phyloP scores from a whole-genome alignment of 2,113 vertebrate species.

The Chaetodon auriga region DNA sequence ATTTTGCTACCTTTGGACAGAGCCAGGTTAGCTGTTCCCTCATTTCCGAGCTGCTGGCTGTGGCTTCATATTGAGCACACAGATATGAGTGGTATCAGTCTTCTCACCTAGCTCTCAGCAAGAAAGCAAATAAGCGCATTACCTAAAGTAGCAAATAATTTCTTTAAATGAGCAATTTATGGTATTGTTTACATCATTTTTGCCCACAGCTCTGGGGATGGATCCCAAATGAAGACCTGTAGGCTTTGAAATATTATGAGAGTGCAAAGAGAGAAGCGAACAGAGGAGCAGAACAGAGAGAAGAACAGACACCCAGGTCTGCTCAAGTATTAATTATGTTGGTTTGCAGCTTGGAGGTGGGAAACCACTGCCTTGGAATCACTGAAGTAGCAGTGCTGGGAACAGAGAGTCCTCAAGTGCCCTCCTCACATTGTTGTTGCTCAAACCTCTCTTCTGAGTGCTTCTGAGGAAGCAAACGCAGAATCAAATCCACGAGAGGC shows the following conservation, averaged over 20 bases:
- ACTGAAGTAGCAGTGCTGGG: slow-evolving; percentile 40
- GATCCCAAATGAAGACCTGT: slow-evolving; percentile 22
- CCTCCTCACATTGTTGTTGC: slow-evolving; percentile 8
- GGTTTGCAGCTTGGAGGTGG: slow-evolving; percentile 51
- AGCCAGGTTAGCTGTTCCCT: background rate
- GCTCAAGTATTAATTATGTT: slow-evolving; percentile 64
- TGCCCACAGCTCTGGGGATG: slow-evolving; percentile 18
- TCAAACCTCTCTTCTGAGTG: slow-evolving; percentile 13
- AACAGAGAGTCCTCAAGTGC: slow-evolving; percentile 59
- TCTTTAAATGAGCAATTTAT: slow-evolving; percentile 28
- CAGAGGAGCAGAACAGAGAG: slow-evolving; percentile 30
- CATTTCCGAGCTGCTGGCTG: background rate
- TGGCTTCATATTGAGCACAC: background rate
- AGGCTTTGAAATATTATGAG: slow-evolving; percentile 30
- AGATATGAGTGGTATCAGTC: background rate
- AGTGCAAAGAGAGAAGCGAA: slow-evolving; percentile 19
- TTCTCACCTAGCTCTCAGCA: background rate
- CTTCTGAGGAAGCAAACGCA: slow-evolving; percentile 51
- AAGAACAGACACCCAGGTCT: slow-evolving; percentile 41
- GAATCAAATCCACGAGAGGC: slow-evolving; percentile 50
- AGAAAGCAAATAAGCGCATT: background rate
- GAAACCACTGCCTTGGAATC: slow-evolving; percentile 45
- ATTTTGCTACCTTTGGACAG: no score
- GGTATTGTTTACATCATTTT: slow-evolving; percentile 42
- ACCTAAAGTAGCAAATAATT: background rate